Evolutionary conservation across 2,797 vertebrate genomes (phyloP), one percentile per base, ranked within the genome.

Genomic region (Girardinus metallicus): DNA sequence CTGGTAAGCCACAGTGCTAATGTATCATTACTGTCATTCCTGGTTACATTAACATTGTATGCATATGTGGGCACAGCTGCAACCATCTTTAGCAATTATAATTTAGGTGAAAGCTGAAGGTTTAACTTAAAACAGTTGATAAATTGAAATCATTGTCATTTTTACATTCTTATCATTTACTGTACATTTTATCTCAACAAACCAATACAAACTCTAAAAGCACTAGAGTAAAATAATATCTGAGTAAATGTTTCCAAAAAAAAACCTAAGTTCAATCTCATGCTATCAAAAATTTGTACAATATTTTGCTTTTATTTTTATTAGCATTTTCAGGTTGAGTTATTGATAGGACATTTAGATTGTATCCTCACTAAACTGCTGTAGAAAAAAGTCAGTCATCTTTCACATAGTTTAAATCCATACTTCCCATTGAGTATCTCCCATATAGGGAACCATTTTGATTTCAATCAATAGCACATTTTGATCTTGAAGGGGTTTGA

Each of bases 1-100:
- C n/a, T 60, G 55, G 13, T 31, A 0, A 57, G 71, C 29, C 81
- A 44, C 36, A 12, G 64, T 68, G 36, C 43, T 74, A 51, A 74
- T 73, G 75, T 68, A 41, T 26, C 62, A 78, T 36, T 83, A 78
- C 78, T 72, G 57, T 81, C 46, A 77, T 76, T 76, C 85, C 29
- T 74, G 53, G 71, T 47, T 57, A 41, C 51, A 55, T 4, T 18
- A 26, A 79, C 44, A 39, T 23, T 57, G 77, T 62, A 46, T 5
- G 36, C 47, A 39, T 53, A 74, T 64, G 44, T 8, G 39, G 6
- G 10, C 60, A 71, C 80, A 87, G 83, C 88, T 88, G 82, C 6
- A 13, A 60, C n/a, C 36, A 11, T 78, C 79, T 81, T 76, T 44
- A 77, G 70, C 73, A 10, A n/a, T 81, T 85, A 84, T 70, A 29